Conservation (phyloP, 2,888 invertebrate genomes). For the Hemicrepidius hirtus region DNA sequence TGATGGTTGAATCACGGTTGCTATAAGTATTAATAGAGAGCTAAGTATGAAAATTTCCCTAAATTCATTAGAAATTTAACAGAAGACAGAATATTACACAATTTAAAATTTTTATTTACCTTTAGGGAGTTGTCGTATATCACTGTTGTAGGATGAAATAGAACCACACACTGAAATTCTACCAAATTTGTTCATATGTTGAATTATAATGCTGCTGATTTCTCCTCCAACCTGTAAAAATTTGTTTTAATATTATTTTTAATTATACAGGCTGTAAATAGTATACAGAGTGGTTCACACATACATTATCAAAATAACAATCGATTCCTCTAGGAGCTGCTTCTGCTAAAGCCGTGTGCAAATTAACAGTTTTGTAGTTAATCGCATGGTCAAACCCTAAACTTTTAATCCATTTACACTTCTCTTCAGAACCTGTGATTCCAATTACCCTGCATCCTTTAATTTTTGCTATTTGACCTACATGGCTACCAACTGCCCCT, state of each 20-base stretch:
- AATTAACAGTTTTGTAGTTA: conserved; percentile 81
- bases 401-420: conserved; percentile 79
- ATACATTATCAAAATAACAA: conserved; percentile 86
- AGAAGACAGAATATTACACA: no score
- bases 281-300: no score
- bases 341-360: conserved; percentile 75
- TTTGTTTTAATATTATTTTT: background rate
- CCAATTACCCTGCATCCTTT: conserved; percentile 83
- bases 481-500: conserved; percentile 85
- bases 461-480: conserved; percentile 87
- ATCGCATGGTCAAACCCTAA: conserved; percentile 82
- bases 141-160: conserved; percentile 78
- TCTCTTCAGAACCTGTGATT: conserved; percentile 81
- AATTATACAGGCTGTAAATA: no score
- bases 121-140: conserved; percentile 57
- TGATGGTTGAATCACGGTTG: conserved; percentile 74
- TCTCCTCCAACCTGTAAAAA: conserved; percentile 80
- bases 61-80: no score
- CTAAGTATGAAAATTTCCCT: background rate
- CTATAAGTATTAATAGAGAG: conserved; percentile 60
- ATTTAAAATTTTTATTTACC: no score
- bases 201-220: conserved; percentile 76
- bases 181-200: conserved; percentile 79
- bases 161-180: conserved; percentile 81
- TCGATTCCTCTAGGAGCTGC: conserved; percentile 82